Evolutionary conservation across 2,113 vertebrate genomes (phyloP).

Genomic region (Grus americana): DNA sequence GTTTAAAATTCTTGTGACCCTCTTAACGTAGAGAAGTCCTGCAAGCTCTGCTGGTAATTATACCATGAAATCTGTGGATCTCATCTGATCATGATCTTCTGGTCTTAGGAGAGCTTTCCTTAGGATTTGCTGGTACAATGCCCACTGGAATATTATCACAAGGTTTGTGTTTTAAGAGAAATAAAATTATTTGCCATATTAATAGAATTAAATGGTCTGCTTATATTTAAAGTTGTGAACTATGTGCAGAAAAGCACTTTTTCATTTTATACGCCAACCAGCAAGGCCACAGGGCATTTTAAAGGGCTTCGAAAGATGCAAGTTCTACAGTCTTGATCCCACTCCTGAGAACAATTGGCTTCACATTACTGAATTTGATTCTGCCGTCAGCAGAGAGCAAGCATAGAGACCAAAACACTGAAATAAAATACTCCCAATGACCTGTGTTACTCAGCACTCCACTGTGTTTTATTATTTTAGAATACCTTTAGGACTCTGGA

Average conservation of each 20-base stretch:
- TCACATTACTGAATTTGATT: neutral
- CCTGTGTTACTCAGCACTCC: neutral
- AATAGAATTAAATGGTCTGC: neutral
- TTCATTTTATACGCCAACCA: neutral
- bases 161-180: neutral
- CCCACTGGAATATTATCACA: neutral
- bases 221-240: neutral
- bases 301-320: neutral
- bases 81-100: neutral
- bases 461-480: neutral
- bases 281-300: neutral
- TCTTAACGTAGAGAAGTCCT: neutral
- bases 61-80: neutral
- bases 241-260: neutral
- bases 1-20: neutral
- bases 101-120: neutral
- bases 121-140: neutral
- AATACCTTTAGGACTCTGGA: neutral
- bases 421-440: neutral
- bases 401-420: neutral
- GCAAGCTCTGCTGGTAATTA: neutral
- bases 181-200: neutral
- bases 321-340: neutral
- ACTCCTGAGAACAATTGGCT: neutral
- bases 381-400: neutral